A percentile compares a stretch with the other conserved stretches of the same genome.
Conservation (phyloP, 2,888 invertebrate genomes). For the Rambutsinella grinnellia region DNA sequence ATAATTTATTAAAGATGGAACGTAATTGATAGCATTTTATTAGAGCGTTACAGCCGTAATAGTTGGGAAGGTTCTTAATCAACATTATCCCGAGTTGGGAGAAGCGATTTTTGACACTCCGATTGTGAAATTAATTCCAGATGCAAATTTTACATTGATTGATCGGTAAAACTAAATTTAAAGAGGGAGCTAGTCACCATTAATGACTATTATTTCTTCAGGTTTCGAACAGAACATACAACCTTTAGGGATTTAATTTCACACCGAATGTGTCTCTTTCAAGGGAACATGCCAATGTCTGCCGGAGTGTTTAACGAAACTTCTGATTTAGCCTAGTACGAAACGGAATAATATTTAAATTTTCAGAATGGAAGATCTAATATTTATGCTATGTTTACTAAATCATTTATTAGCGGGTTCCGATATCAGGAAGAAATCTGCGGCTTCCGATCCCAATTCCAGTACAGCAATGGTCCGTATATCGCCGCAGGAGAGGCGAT, state of each 20-base stretch:
- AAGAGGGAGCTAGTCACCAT: too few relatives aligned
- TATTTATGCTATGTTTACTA: not conserved
- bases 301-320: constrained; percentile 12
- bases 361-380: not conserved
- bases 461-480: constrained; percentile 46
- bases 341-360: too few relatives aligned
- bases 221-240: constrained; percentile 28
- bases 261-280: constrained; percentile 29
- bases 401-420: constrained; percentile 27
- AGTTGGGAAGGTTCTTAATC: constrained; percentile 25
- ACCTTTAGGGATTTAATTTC: constrained; percentile 48
- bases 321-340: constrained; percentile 37
- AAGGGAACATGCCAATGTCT: constrained; percentile 9
- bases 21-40: not conserved
- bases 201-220: too few relatives aligned
- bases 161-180: too few relatives aligned
- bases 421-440: constrained; percentile 38
- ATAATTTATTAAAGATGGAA: not conserved
- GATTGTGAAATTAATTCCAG: constrained; percentile 21
- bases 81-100: constrained; percentile 39
- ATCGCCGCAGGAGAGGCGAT: constrained; percentile 32
- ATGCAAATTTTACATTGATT: not conserved
- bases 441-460: constrained; percentile 33
- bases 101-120: constrained; percentile 27
- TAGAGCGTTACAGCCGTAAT: constrained; percentile 16